Base-by-base conservation (phyloP, 2,888 invertebrate genomes). In the Urechis unicinctus region DNA sequence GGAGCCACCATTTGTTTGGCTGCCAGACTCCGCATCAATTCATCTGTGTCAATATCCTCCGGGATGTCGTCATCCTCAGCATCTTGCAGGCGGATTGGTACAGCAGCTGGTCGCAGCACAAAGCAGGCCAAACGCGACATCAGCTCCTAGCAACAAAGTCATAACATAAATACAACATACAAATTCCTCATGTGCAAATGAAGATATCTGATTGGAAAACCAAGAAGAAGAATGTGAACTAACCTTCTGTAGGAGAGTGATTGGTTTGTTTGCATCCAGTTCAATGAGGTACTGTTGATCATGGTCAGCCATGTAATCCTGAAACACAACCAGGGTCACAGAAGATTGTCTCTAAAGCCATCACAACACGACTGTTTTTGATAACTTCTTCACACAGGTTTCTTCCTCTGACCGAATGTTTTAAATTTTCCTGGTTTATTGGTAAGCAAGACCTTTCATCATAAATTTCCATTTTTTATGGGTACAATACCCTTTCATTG, bases 261-360 rank as follows among this genome's bases (percentile, higher is more conserved):
- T 53, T 2, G 67, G 61, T 55, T 74, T 70, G 62, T 78, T 78
- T 17, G 66, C 72, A 66, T 78, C 77, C 59, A 78, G 57, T 53
- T 78, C 76, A 29, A 78, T 68, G 9, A 78, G 62, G 58, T 69
- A 71, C 57, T 76, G 73, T 55, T 75, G 77, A 54, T 76, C 73
- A 63, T 77, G 75, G 52, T 76, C 75, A 2, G 71, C 74, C 70
- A 78, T 77, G 58, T 75, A 75, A 59, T 78, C 77, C 72, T 75
- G 60, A n/a, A 66, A 58, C 25, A n/a, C n/a, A n/a, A n/a, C n/a
- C n/a, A n/a, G n/a, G n/a, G n/a, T n/a, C n/a, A n/a, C n/a, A n/a
- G n/a, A n/a, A n/a, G n/a, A 21, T 13, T 45, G 6, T 45, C 17
- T 45, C 21, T 45, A 45, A 45, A 6, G 22, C 6, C 21, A 6